Base-by-base conservation (phyloP, 2,113 vertebrate genomes). In the Leiothrix lutea region DNA sequence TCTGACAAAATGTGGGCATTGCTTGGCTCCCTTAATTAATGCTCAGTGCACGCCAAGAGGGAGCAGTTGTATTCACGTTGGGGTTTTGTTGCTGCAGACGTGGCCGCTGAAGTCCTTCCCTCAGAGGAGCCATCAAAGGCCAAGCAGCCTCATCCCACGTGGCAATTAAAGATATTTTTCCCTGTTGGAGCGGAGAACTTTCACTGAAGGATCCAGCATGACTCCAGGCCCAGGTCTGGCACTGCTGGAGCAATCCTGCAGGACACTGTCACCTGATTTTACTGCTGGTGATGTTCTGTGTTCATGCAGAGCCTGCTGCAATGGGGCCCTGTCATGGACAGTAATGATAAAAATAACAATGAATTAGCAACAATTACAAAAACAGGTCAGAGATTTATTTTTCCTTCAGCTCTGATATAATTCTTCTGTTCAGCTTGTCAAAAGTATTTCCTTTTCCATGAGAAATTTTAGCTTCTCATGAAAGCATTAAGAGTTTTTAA, bases 1-100 rank as follows among this genome's bases (percentile, higher is more conserved):
- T 5, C 87, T 93, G 93, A 80, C 58, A 90, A 73, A 79, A 65
- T 40, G 81, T 36, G 85, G 56, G n/a, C 86, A 73, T 58, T 25
- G 79, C 95, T 88, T 15, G 50, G 47, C 71, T 93, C 6, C 90
- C 38, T 92, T 95, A 95, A 95, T 96, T 95, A 95, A 86, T 16
- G 78, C 81, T 57, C 14, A 24, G 80, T 22, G 79, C 73, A 12
- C 50, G 42, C 72, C 2, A 28, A 75, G 75, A 22, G 19, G 44
- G 40, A 89, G 72, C 73, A 7, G 47, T n/a, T 53, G 70, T 77
- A 21, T 80, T 72, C 74, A 67, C 73, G 8, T 64, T 14, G 16
- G 57, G 38, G 10, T 35, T 75, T 51, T 3, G 5, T 5, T 29
- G 80, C 75, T 78, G 88, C 58, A 60, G 33, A n/a, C 6, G n/a